Evolutionary conservation across 37 sponge, comb jelly and placozoan species (phyloP), one percentile per base, ranked within the genome.

Genomic region (Beroe ovata): DNA sequence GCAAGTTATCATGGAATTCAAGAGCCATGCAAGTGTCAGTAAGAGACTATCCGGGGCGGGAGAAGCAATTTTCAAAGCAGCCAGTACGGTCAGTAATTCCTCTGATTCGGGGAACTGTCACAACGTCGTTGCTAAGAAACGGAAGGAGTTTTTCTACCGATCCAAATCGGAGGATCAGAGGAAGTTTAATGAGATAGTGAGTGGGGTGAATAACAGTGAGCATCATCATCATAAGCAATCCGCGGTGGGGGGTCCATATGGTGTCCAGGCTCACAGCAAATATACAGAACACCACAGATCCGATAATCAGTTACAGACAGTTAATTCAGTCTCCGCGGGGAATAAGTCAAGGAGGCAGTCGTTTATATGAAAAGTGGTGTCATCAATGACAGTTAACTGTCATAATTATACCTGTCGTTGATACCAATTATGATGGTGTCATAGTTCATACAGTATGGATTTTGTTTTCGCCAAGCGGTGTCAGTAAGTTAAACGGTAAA

Each of bases 161-260:
- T 66, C 69, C 16, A 66, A 66, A 16, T 66, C 69, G 2, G 69
- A 66, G 16, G 69, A 66, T 18, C 69, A 66, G 36, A 34, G 30
- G 36, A 25, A 66, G 36, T 66, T 66, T 33, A 30, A 30, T 6
- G 32, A 66, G 18, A 30, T 66, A 3, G 69, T 66, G 16, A 16
- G 36, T 1, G 18, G 30, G 22, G 28, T 22, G 4, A 33, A 1
- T 3, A 30, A 66, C 32, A 66, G 69, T 66, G 18, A 6, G 16
- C n/a, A n/a, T n/a, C n/a, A n/a, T n/a, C n/a, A n/a, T n/a, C n/a
- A n/a, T n/a, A 47, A 47, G 11, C 54, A 47, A 47, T 16, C 11
- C 11, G n/a, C n/a, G n/a, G n/a, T n/a, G n/a, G n/a, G n/a, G n/a
- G n/a, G n/a, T n/a, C 54, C 54, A 16, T 6, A 11, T 6, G 11